These are phyloP conservation scores for Prolemur simus DNA, from an alignment of 2,113 vertebrate genomes.

Conservation along the genomic window DNA sequence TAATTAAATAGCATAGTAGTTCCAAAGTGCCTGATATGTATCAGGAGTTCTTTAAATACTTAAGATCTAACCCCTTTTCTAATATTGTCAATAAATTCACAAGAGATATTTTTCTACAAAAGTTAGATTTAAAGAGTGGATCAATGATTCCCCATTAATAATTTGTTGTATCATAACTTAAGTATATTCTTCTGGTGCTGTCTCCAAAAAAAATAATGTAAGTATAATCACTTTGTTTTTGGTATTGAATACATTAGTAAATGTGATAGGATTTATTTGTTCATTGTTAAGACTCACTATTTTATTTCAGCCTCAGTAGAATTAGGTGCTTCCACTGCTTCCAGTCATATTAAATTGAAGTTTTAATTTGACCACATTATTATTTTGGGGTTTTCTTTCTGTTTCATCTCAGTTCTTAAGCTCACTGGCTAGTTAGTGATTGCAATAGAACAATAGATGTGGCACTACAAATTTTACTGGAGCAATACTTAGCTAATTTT, in stretches of 20 bases:
- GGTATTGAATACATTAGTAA: neutral
- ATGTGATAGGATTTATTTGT: neutral
- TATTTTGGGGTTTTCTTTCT: neutral
- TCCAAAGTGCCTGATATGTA: neutral
- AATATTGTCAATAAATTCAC: neutral
- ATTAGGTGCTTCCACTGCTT: neutral
- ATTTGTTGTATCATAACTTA: neutral
- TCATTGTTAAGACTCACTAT: neutral
- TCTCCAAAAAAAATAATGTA: neutral
- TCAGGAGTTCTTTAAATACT: neutral
- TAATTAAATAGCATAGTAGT: neutral
- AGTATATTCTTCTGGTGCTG: neutral
- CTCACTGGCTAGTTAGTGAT: neutral
- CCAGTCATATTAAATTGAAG: neutral
- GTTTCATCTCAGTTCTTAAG: neutral
- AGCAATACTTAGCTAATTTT: neutral
- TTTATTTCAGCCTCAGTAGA: neutral
- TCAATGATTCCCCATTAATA: neutral
- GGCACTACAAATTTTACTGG: neutral
- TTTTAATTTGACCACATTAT: neutral
- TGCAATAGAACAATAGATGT: neutral
- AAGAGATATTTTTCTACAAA: neutral
- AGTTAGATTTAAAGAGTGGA: neutral
- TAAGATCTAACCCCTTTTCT: neutral
- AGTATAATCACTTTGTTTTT: neutral